These are phyloP conservation scores for Synanthedon andrenaeformis DNA, from an alignment of 2,888 invertebrate species.

Conservation along the genomic window DNA sequence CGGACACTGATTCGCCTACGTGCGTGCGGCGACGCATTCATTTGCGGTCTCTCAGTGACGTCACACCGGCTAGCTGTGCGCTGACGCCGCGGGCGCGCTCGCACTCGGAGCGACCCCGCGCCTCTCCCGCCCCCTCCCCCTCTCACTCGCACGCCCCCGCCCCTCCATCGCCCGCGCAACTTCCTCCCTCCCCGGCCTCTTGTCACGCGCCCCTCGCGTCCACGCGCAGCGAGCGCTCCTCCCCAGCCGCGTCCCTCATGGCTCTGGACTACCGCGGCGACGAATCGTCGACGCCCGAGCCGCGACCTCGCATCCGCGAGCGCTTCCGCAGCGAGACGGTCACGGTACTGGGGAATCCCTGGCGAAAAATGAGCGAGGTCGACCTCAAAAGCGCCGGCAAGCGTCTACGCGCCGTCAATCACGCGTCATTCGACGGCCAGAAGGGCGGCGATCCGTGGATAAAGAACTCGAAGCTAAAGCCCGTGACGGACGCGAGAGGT, in stretches of 20 bases:
- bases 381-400: constrained; percentile 17
- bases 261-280: constrained; percentile 10
- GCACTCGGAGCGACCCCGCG: constrained; percentile 51
- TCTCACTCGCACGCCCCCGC: constrained; percentile 23
- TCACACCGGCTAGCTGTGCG: constrained; percentile 51
- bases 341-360: constrained; percentile 31
- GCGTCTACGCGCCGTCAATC: constrained; percentile 9
- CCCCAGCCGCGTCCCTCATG: constrained; percentile 33
- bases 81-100: constrained; percentile 46
- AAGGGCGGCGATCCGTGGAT: constrained; percentile 28
- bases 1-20: constrained; percentile 51
- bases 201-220: constrained; percentile 12
- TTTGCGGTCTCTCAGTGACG: constrained; percentile 59
- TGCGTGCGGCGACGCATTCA: constrained; percentile 52
- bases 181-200: constrained; percentile 24
- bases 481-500: constrained; percentile 5
- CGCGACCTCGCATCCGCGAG: constrained; percentile 9
- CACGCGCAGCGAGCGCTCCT: constrained; percentile 40
- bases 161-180: constrained; percentile 25
- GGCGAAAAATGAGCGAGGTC: constrained; percentile 46
- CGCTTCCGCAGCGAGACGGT: constrained; percentile 17
- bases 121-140: constrained; percentile 26
- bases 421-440: constrained; percentile 13
- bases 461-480: constrained; percentile 11
- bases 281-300: constrained; percentile 2